Conservation (phyloP, 2,888 invertebrate species). For the Clitarchus hookeri region DNA sequence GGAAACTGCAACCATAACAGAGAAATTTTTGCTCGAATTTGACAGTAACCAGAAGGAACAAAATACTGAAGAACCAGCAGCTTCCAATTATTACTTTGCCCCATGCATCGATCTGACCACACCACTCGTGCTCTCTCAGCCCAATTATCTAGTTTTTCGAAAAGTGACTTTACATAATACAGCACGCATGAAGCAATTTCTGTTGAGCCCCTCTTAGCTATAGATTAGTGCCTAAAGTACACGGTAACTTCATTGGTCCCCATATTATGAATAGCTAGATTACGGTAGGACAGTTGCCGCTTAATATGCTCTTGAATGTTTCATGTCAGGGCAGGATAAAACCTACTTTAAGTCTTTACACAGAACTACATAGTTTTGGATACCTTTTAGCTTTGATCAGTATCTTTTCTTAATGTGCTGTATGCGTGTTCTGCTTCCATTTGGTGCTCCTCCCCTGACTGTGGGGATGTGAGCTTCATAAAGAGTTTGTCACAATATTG, state of each 20-base stretch:
- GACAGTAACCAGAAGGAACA: background rate
- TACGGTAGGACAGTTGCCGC: conserved; percentile 17
- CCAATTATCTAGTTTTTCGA: background rate
- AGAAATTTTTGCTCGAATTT: conserved; percentile 26
- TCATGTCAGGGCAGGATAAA: conserved; percentile 12
- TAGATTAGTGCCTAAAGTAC: background rate
- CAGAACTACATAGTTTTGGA: conserved; percentile 17
- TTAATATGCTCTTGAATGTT: conserved; percentile 19
- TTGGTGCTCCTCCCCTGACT: conserved; percentile 10
- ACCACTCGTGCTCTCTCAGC: background rate
- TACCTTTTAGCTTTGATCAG: background rate
- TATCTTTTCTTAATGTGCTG: background rate
- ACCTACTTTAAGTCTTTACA: conserved; percentile 27
- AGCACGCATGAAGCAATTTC: conserved; percentile 24
- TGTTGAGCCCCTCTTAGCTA: conserved; percentile 19
- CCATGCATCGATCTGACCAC: conserved; percentile 26
- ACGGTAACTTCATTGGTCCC: background rate
- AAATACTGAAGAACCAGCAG: conserved; percentile 15
- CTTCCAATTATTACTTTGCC: conserved; percentile 24
- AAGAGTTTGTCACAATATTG: conserved; percentile 17
- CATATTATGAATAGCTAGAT: conserved; percentile 23
- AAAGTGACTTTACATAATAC: background rate
- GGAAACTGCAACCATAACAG: conserved; percentile 16
- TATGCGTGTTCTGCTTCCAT: conserved; percentile 16
- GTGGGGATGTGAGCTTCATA: background rate